A percentile compares a stretch with the other conserved stretches of the same genome.
phyloP scores from a whole-genome alignment of 2,113 vertebrate genomes.

The Todiramphus chloris region DNA sequence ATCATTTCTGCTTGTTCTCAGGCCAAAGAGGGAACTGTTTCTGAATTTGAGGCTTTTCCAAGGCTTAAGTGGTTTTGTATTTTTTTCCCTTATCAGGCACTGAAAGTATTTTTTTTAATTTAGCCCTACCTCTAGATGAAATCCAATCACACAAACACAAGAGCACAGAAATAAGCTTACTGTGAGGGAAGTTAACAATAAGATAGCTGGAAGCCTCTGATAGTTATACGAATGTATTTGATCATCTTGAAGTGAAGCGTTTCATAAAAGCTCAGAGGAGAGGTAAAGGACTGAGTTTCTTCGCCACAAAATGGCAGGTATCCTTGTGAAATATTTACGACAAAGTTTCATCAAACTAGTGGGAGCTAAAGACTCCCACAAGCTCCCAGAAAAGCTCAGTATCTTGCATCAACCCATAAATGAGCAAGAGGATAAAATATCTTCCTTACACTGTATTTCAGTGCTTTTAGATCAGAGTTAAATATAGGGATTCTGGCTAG shows the following conservation, averaged over 20 bases:
- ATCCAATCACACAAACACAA: background rate
- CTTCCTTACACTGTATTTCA: background rate
- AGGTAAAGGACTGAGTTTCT: background rate
- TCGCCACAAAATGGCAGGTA: background rate
- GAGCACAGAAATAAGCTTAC: background rate
- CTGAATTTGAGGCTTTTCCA: background rate
- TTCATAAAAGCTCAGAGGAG: background rate
- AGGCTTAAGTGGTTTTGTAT: background rate
- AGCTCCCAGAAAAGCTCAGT: conserved; percentile 1
- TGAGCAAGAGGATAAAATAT: conserved; percentile 55
- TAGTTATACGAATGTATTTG: background rate
- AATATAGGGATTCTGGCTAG: conserved; percentile 21
- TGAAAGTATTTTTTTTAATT: background rate
- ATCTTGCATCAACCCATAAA: conserved; percentile 35
- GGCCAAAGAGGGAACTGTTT: background rate
- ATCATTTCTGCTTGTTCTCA: background rate
- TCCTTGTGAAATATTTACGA: background rate
- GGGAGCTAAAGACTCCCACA: conserved; percentile 7
- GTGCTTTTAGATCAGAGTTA: conserved; percentile 11
- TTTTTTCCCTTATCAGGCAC: background rate
- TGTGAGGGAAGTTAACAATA: background rate
- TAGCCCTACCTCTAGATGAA: background rate
- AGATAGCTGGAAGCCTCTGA: background rate
- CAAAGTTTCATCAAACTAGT: conserved; percentile 1
- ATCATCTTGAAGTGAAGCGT: background rate